These are phyloP conservation scores for Frieseomelitta varia DNA, from an alignment of 1,140 invertebrate genomes.

Conservation along the genomic window DNA sequence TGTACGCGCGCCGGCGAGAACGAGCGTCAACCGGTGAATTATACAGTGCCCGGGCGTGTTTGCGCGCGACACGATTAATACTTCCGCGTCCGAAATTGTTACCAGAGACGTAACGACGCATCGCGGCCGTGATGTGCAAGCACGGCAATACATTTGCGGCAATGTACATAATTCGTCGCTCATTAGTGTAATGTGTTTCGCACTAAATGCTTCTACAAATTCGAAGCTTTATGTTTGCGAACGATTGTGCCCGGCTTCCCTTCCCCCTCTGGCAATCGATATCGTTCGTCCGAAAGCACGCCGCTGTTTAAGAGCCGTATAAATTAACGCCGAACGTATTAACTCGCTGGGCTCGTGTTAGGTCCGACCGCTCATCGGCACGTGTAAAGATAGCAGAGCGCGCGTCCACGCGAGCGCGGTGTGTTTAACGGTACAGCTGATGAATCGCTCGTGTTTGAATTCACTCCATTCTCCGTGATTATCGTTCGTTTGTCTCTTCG, in stretches of 20 bases:
- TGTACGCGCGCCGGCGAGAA: not conserved
- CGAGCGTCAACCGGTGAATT: conserved; percentile 31
- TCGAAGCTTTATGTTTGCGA: conserved; percentile 63
- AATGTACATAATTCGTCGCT: conserved; percentile 67
- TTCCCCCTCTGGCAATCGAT: conserved; percentile 49
- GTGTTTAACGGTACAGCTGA: not conserved
- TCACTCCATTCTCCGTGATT: conserved; percentile 5
- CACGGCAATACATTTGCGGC: conserved; percentile 59
- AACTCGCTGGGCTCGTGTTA: not conserved
- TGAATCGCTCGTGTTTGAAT: conserved; percentile 9
- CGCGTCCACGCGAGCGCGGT: not conserved
- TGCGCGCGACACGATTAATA: conserved; percentile 61
- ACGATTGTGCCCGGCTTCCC: conserved; percentile 47
- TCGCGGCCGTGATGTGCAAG: conserved; percentile 46
- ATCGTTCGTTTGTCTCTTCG: conserved; percentile 10
- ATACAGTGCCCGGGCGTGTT: conserved; percentile 52
- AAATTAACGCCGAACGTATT: conserved; percentile 29
- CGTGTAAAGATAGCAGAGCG: conserved; percentile 1
- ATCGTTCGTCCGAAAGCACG: conserved; percentile 42
- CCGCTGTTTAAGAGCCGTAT: conserved; percentile 34
- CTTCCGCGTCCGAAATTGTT: conserved; percentile 64
- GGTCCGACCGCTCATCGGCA: not conserved
- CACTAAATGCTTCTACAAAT: conserved; percentile 67
- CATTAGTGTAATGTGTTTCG: conserved; percentile 66
- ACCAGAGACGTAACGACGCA: conserved; percentile 59